Percentiles rank a stretch among this genome's conserved stretches.
Conservation (phyloP, 64 coral and sea anemone genomes). For the Porites lutea region DNA sequence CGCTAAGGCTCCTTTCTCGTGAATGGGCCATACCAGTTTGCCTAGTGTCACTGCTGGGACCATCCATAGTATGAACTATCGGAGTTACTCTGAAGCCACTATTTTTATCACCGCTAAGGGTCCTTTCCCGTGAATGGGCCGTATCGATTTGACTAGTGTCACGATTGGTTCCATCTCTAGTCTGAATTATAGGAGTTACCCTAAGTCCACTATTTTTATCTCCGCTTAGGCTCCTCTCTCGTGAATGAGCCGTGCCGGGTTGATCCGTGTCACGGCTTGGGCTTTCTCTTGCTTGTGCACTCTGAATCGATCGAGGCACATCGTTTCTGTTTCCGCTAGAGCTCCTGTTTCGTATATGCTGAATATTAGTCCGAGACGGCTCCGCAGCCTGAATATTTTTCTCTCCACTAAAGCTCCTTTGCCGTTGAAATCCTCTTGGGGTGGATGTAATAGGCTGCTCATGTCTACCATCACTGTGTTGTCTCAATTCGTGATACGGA, state of each 20-base stretch:
- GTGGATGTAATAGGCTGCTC: neutral
- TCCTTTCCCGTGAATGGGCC: slow-evolving; percentile 7
- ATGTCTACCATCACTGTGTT: neutral
- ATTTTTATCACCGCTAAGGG: neutral
- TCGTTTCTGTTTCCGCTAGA: neutral
- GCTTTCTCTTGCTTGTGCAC: neutral
- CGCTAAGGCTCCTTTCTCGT: slow-evolving; percentile 42
- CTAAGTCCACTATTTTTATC: slow-evolving; percentile 2
- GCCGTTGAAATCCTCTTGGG: slow-evolving; percentile 11
- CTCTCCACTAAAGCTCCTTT: slow-evolving; percentile 7
- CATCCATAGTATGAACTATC: neutral
- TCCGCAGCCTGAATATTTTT: neutral
- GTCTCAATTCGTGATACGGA: neutral
- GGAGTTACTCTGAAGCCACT: neutral
- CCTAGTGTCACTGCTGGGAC: neutral
- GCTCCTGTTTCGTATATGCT: slow-evolving; percentile 19
- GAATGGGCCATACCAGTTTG: neutral
- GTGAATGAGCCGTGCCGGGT: neutral
- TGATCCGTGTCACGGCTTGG: neutral
- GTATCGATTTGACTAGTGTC: neutral
- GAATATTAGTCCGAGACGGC: neutral
- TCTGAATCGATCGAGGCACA: neutral
- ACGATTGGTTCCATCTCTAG: neutral
- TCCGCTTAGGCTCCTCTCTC: slow-evolving; percentile 35
- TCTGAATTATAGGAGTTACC: neutral